Evolutionary conservation across 1,140 invertebrate species (phyloP), one percentile per base, ranked within the genome.

Genomic region (Plutomurus gul): DNA sequence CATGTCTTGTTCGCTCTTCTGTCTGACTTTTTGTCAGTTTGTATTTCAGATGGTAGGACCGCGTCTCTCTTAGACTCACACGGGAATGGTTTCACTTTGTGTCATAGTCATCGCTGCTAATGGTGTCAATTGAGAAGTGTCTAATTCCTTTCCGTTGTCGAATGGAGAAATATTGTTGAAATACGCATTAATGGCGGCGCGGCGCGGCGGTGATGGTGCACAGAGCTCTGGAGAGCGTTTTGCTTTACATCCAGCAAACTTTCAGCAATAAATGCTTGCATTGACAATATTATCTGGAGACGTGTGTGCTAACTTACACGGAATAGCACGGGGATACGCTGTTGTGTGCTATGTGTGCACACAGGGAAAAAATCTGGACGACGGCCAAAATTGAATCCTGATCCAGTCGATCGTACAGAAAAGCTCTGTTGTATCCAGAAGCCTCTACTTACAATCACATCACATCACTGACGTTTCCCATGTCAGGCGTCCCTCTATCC

Each of bases 191-290:
- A 65, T 33, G 16, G 27, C 27, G 36, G 36, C 27, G 18, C 30
- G 27, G 27, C 27, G 33, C 51, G 10, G 2, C 2, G 39, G 2
- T 43, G n/a, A 10, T 43, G n/a, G 39, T 43, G 39, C 2, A 43
- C 11, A 10, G 11, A 4, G 39, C 39, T 43, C 2, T n/a, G 16
- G 56, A 65, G 30, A 33, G 36, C 56, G 36, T 65, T 65, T 65
- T 36, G n/a, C 56, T 65, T 60, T 65, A 11, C 56, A 36, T 65
- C 56, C 56, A 33, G 13, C 56, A 65, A 65, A 65, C 56, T 65
- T 65, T 65, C 56, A 65, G 56, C 27, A 65, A 65, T 65, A 65
- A 65, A 65, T 65, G 56, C 56, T 30, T 30, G 27, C 56, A 65
- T 65, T 65, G 25, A 25, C 56, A 65, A 65, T 65, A 65, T 30